Conservation (phyloP, 2,888 invertebrate genomes). For the Agonum fuliginosum region DNA sequence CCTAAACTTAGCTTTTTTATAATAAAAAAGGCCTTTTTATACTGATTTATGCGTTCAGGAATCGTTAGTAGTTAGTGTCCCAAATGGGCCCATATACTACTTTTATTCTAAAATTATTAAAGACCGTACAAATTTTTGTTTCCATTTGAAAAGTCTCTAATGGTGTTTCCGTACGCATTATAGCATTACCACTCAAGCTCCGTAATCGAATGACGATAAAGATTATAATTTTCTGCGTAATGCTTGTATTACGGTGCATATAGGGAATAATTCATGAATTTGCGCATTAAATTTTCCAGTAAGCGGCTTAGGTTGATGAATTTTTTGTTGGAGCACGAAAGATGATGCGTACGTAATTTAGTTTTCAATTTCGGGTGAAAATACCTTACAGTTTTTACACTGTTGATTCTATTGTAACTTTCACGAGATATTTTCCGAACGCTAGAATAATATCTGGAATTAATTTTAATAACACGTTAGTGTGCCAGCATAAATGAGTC, state of each 20-base stretch:
- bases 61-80: no score
- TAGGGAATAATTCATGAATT: conserved; percentile 18
- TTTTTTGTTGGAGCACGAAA: conserved; percentile 23
- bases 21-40: no score
- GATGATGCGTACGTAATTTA: conserved; percentile 3
- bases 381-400: conserved; percentile 8
- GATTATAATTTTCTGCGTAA: not conserved
- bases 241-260: conserved; percentile 13
- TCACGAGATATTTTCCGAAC: not conserved
- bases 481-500: not conserved
- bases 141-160: no score
- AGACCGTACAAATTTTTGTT: no score
- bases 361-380: conserved; percentile 9
- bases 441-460: not conserved
- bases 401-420: not conserved
- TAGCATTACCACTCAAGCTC: no score
- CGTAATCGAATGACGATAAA: no score
- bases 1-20: no score
- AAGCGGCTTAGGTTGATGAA: conserved; percentile 22
- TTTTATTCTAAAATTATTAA: no score
- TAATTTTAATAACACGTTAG: not conserved
- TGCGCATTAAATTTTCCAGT: conserved; percentile 32
- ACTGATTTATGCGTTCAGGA: no score
- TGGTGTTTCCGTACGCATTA: no score
- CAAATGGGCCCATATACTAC: no score